Evolutionary conservation across 2,888 invertebrate genomes (phyloP), one percentile per base, ranked within the genome.

Genomic region (Cloeon dipterum): DNA sequence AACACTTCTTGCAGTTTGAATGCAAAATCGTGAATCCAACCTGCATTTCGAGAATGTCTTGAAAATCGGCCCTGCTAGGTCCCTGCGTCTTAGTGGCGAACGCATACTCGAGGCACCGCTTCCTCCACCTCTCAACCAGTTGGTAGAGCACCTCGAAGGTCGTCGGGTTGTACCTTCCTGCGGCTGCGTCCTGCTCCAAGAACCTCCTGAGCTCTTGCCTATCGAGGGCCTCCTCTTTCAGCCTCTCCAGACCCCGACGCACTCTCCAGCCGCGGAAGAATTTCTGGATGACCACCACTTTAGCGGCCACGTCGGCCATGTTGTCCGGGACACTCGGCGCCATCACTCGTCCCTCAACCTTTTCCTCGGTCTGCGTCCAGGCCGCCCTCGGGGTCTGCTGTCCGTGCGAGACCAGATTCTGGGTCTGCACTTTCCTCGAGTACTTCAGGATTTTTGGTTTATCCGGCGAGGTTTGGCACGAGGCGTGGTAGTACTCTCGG

Each of bases 401-500:
- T 62, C 34, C 57, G 67, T 1, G 75, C 68, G 36, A 77, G 64
- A 48, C 62, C 70, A 2, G 58, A 60, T 34, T 68, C 63, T 29
- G 19, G 16, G 21, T 32, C 13, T 34, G 20, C n/a, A 5, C 35
- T n/a, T 10, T 37, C 21, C 32, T 5, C 16, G 14, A 13, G 11
- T 13, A 7, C 32, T 54, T 62, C 48, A 63, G 65, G 44, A 54
- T 54, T 40, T 64, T 60, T 1, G 61, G 56, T 0, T 62, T 61
- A 26, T 66, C 44, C 46, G 62, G 66, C 42, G 57, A 53, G 36
- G 88, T 88, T 59, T 89, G 88, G 1, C 79, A 72, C 42, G 66
- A 72, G 3, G 83, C 88, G 56, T 91, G 76, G 46, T 81, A 70
- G 52, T 74, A 89, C 47, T 74, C 66, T 7, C 65, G 54, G 17